Base-by-base conservation (phyloP, 2,113 vertebrate genomes). In the Brachionichthys hirsutus region DNA sequence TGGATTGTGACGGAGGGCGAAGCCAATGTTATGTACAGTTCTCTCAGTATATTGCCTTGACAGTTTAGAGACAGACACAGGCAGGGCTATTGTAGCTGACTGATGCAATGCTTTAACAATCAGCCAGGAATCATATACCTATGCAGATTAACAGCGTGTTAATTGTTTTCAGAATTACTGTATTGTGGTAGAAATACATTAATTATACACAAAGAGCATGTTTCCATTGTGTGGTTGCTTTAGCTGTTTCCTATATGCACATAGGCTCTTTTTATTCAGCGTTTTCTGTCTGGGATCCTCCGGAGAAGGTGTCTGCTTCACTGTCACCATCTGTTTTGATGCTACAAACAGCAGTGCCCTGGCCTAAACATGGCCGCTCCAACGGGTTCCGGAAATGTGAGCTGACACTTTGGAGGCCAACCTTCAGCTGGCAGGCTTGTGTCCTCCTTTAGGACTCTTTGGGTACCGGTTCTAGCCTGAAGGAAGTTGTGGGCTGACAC, bases 311-410 rank as follows among this genome's bases (percentile, higher is more conserved):
- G 36, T 10, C 36, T 38, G 36, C 36, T 38, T 38, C 36, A 38
- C 36, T 38, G 6, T 22, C 44, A 49, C 50, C 58, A 57, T 68
- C 55, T 82, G 77, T 79, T 77, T 75, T 77, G 58, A 70, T 60
- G 47, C 38, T 38, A 57, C 71, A 43, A 67, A 73, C 68, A 20
- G 48, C 46, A 62, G 44, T n/a, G n/a, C 52, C 16, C 54, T 57
- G 75, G 59, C 63, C n/a, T 74, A 34, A 82, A 82, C 78, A 62
- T 49, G 73, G 67, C 53, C 35, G 66, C 62, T 53, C 72, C 65
- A 74, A 50, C 75, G 54, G 73, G 73, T 70, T 80, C 42, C 75
- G 60, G 84, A 81, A 84, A 87, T 78, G 44, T 83, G 79, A 88
- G 75, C 82, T 60, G 72, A 70, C 54, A 77, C 57, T 49, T 52